Base-by-base conservation (phyloP, 2,113 vertebrate genomes). In the Nothocercus nigrocapillus region DNA sequence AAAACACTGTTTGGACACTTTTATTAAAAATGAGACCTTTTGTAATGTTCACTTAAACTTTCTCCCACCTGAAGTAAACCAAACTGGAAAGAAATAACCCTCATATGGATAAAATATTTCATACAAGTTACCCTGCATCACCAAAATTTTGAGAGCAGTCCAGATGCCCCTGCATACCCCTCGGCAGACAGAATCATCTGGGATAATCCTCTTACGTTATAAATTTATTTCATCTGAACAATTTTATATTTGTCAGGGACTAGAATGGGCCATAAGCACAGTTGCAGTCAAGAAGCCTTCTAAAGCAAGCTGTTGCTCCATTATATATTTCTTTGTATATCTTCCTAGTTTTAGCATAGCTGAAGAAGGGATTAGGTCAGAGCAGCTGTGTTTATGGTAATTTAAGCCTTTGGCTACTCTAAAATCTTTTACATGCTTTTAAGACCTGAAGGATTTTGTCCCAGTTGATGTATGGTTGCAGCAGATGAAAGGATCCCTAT, bases 381-480 rank as follows among this genome's bases (percentile, higher is more conserved):
- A 80, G 80, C 3, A 76, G 77, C 3, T 45, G 0, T 30, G 40
- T 59, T 76, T 66, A 21, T 10, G 32, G 62, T 80, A 82, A 44
- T 5, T 45, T 38, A 74, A 56, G 22, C 38, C 2, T 40, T 82
- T 34, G 42, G 20, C 6, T 3, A 24, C 22, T 3, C 11, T 67
- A 38, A 78, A 56, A 15, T 8, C 0, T 80, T 58, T 66, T 66
- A 1, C 36, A 42, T 32, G 0, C 34, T 62, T 76, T 66, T 19
- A 47, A 13, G 9, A 10, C 14, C 20, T 49, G 22, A 5, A 79
- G 8, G 2, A 64, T 69, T 80, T 85, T 91, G 5, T 77, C 13
- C 11, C 0, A 1, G 12, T 20, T 80, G 2, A 5, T 47, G 3
- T 2, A 0, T 40, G 7, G 58, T 30, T 76, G 6, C 47, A 10